Percentiles rank a stretch among this genome's conserved stretches.
phyloP scores from a whole-genome alignment of 2,888 invertebrate genomes.

The Pyrocoelia pectoralis region DNA sequence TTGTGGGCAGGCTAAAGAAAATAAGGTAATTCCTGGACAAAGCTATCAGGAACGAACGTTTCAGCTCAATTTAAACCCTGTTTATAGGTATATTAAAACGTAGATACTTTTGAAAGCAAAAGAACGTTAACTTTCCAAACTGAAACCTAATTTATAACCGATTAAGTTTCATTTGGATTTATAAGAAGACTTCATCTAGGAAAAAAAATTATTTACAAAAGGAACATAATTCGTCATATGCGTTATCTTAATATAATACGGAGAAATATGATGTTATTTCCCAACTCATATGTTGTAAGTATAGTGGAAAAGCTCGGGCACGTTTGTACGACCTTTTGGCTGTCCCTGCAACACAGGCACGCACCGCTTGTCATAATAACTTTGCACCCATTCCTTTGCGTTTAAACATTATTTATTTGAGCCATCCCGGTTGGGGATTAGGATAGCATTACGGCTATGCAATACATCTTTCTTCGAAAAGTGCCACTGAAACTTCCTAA shows the following conservation, averaged over 20 bases:
- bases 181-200: too few species aligned
- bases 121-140: constrained; percentile 11
- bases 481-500: constrained; percentile 37
- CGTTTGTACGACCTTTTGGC: constrained; percentile 33
- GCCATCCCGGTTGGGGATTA: constrained; percentile 48
- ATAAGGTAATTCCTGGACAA: constrained; percentile 18
- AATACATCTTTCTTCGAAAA: constrained; percentile 47
- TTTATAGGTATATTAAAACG: constrained; percentile 21
- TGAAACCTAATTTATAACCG: constrained; percentile 19
- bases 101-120: constrained; percentile 20
- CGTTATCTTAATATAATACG: constrained; percentile 21
- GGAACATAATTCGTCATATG: neutral
- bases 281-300: constrained; percentile 28
- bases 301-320: constrained; percentile 31
- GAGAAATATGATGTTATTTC: constrained; percentile 24
- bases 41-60: constrained; percentile 19
- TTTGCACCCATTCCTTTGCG: constrained; percentile 48
- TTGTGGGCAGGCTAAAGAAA: constrained; percentile 13
- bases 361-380: constrained; percentile 50
- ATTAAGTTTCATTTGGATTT: constrained; percentile 11
- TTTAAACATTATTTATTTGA: constrained; percentile 51
- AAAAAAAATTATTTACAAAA: neutral
- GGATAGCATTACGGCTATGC: constrained; percentile 46
- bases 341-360: constrained; percentile 43
- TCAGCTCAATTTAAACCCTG: constrained; percentile 23